These are phyloP conservation scores for Rhabdomys dilectus DNA, from an alignment of 2,113 vertebrate species.

Conservation along the genomic window DNA sequence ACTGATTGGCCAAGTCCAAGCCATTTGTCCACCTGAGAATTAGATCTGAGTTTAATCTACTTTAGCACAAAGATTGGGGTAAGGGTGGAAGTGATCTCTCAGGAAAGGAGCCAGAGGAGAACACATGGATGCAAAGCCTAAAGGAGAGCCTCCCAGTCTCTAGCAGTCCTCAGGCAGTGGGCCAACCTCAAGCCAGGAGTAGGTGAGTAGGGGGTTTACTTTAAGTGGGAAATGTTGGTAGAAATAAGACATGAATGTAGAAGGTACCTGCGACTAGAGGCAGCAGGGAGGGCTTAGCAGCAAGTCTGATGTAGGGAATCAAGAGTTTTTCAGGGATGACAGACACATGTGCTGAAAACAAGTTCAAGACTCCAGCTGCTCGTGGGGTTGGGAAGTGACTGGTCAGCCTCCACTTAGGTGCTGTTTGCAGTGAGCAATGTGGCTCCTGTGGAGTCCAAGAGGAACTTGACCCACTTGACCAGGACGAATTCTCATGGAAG, in stretches of 20 bases:
- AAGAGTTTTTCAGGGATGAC: background rate
- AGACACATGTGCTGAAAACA: background rate
- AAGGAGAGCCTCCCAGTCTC: background rate
- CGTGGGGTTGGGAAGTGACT: background rate
- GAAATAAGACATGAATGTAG: background rate
- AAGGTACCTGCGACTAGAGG: background rate
- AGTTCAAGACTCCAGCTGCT: background rate
- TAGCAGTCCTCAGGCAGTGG: background rate
- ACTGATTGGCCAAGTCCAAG: background rate
- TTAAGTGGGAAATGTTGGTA: background rate
- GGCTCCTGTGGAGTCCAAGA: background rate
- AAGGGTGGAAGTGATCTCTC: background rate
- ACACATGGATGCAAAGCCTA: background rate
- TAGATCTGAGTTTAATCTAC: background rate
- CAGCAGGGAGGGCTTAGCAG: background rate
- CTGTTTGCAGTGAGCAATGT: background rate
- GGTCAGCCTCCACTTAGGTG: background rate
- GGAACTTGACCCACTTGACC: background rate
- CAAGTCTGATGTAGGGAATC: background rate
- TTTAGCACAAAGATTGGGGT: background rate
- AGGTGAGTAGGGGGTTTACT: background rate
- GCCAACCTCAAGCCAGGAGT: background rate
- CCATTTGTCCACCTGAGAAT: background rate
- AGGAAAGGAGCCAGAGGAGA: background rate
- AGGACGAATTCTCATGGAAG: background rate